A percentile compares a stretch with the other conserved stretches of the same genome.
Evolutionary conservation across 2,797 vertebrate species (phyloP).

Genomic region (Micrastur ruficollis): DNA sequence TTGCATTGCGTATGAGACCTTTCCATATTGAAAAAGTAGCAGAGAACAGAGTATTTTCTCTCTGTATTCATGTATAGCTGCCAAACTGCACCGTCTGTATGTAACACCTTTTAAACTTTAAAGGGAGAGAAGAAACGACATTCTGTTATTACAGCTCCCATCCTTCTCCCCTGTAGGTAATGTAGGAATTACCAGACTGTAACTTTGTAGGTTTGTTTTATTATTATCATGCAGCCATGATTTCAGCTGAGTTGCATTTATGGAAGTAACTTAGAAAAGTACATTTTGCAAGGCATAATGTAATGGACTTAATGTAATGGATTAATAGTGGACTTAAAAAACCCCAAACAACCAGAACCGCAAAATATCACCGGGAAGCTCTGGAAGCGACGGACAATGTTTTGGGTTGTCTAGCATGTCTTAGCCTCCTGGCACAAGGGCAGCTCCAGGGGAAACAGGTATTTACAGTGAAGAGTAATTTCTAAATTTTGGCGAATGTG

Average conservation of each 20-base stretch:
- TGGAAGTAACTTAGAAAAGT: not conserved
- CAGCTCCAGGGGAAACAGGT: not conserved
- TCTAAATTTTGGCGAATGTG: not conserved
- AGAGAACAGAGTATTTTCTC: not conserved
- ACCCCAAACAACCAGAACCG: not conserved
- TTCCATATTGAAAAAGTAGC: conserved; percentile 16
- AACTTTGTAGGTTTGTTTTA: not conserved
- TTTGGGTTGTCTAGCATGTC: not conserved
- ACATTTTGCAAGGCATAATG: not conserved
- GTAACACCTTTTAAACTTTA: not conserved
- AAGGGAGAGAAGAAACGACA: not conserved
- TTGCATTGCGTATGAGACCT: conserved; percentile 30
- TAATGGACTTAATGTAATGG: not conserved
- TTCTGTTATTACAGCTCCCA: not conserved
- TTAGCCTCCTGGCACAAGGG: not conserved
- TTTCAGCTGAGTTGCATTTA: not conserved
- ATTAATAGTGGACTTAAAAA: not conserved
- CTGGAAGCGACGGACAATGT: not conserved
- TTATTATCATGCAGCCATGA: not conserved
- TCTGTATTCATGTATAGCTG: not conserved
- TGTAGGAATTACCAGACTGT: not conserved
- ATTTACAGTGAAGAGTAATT: not conserved
- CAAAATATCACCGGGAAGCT: not conserved
- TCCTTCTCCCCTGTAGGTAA: not conserved
- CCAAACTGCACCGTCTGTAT: not conserved